Percentiles rank a stretch among this genome's conserved stretches.
Evolutionary conservation across 2,113 vertebrate genomes (phyloP).

Genomic region (Calidris pugnax): DNA sequence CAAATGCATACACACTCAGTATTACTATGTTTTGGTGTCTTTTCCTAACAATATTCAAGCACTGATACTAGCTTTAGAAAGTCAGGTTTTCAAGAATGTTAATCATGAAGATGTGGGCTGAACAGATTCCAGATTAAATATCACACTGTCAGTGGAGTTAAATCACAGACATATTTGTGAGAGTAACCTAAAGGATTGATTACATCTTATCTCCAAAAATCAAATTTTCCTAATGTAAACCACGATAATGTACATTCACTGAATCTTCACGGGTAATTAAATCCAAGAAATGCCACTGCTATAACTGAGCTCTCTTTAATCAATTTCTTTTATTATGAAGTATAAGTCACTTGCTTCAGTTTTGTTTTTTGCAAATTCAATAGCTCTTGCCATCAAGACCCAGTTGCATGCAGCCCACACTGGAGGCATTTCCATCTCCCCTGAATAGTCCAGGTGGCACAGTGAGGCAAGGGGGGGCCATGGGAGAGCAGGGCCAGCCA

Average conservation of each 20-base stretch:
- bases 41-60: not conserved
- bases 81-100: not conserved
- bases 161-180: not conserved
- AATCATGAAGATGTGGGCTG: not conserved
- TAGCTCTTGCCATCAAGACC: not conserved
- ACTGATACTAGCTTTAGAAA: not conserved
- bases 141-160: not conserved
- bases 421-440: not conserved
- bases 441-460: rapidly evolving
- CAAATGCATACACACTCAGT: not conserved
- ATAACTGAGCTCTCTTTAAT: not conserved
- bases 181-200: not conserved
- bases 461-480: not conserved
- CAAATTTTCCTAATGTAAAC: not conserved
- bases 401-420: not conserved
- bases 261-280: not conserved
- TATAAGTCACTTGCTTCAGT: not conserved
- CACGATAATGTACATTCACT: not conserved
- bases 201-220: not conserved
- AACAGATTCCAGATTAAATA: not conserved
- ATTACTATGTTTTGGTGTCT: not conserved
- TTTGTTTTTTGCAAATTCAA: not conserved
- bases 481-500: not conserved
- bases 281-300: not conserved
- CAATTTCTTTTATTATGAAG: not conserved